A percentile compares a stretch with the other conserved stretches of the same genome.
Evolutionary conservation across 2,888 invertebrate species (phyloP).

Genomic region (Augiades crinisus): DNA sequence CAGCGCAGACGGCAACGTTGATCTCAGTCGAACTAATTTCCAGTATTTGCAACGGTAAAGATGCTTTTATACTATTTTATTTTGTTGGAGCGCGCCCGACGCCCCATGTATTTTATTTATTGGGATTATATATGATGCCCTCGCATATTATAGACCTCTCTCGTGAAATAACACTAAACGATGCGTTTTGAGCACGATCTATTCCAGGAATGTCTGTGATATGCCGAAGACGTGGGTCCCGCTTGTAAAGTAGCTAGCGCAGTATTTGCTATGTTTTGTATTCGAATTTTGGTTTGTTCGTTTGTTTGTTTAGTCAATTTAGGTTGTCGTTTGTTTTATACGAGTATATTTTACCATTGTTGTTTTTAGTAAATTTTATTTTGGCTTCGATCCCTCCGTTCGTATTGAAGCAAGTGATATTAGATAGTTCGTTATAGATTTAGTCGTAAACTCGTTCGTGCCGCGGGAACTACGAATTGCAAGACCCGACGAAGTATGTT

Average conservation of each 20-base stretch:
- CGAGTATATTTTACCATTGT: slow-evolving; percentile 72
- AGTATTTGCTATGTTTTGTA: slow-evolving; percentile 37
- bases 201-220: slow-evolving; percentile 2
- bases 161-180: background rate
- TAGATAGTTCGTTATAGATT: slow-evolving; percentile 64
- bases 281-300: slow-evolving; percentile 43
- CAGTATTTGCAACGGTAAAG: slow-evolving; percentile 40
- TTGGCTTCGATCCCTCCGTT: slow-evolving; percentile 53
- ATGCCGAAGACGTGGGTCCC: slow-evolving; percentile 4
- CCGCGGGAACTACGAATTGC: slow-evolving; percentile 5
- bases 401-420: slow-evolving; percentile 66
- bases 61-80: slow-evolving; percentile 29
- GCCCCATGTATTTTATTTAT: slow-evolving; percentile 8
- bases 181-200: background rate
- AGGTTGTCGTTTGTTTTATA: slow-evolving; percentile 68
- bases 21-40: slow-evolving; percentile 55
- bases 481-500: slow-evolving; percentile 44
- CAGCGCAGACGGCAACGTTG: slow-evolving; percentile 35
- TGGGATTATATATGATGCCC: background rate
- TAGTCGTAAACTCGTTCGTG: slow-evolving; percentile 32
- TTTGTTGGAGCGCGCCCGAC: slow-evolving; percentile 3
- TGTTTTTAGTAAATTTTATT: slow-evolving; percentile 74
- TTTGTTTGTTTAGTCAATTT: slow-evolving; percentile 45
- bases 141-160: background rate
- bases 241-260: slow-evolving; percentile 9